Conservation (phyloP, 1,140 invertebrate species). For the Atopsyche davidsoni region DNA sequence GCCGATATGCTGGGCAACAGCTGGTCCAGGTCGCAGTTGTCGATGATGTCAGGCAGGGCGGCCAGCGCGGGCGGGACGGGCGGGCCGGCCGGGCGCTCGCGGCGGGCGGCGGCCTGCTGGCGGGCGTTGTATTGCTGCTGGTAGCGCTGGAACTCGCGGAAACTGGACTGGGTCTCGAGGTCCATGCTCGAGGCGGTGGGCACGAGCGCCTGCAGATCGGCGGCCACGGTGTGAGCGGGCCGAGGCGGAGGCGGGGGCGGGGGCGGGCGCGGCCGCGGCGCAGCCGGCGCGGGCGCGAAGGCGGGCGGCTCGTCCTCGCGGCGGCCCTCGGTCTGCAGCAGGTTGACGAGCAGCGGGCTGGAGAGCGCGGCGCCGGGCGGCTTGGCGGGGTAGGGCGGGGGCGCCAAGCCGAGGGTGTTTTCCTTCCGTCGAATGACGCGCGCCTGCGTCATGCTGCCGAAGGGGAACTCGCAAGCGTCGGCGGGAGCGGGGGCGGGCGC, state of each 20-base stretch:
- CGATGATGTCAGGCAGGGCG: constrained; percentile 38
- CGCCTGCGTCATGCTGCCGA: constrained; percentile 86
- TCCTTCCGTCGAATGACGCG: constrained; percentile 53
- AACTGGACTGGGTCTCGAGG: constrained; percentile 53
- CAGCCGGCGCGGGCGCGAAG: constrained; percentile 46
- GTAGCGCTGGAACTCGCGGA: constrained; percentile 54
- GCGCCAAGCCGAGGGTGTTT: constrained; percentile 27
- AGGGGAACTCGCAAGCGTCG: constrained; percentile 64
- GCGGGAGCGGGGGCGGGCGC: constrained; percentile 40
- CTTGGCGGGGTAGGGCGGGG: constrained; percentile 8
- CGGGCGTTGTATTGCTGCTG: constrained; percentile 56
- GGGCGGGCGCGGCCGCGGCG: constrained; percentile 37
- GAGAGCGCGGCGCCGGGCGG: constrained; percentile 55
- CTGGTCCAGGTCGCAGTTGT: constrained; percentile 54
- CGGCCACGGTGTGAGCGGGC: constrained; percentile 36
- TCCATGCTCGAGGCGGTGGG: constrained; percentile 52
- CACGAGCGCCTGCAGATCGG: constrained; percentile 47
- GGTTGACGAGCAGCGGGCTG: constrained; percentile 85
- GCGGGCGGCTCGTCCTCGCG: constrained; percentile 40
- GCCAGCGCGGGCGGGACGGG: constrained; percentile 32
- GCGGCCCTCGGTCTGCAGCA: constrained; percentile 75
- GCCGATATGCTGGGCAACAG: constrained; percentile 53
- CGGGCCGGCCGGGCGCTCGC: constrained; percentile 38
- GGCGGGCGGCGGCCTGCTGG: constrained; percentile 42
- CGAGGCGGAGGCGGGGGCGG: constrained; percentile 37